Base-by-base conservation (phyloP, 2,113 vertebrate genomes). In the Triplophysa dalaica region DNA sequence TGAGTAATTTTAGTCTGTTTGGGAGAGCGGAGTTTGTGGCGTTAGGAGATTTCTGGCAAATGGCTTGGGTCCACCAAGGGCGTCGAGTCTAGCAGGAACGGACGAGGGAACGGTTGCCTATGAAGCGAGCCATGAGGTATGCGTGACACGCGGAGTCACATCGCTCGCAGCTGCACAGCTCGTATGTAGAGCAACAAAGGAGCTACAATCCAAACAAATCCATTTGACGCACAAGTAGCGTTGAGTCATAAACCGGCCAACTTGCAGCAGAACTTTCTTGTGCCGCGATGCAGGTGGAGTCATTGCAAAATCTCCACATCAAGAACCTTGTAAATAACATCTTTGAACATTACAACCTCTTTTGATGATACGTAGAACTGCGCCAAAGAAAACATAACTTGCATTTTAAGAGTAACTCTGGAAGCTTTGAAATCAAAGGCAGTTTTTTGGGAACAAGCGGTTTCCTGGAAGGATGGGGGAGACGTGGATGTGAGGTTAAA, bases 191-290 rank as follows among this genome's bases (percentile, higher is more conserved):
- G 54, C 19, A 58, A 58, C 19, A 58, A 58, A 58, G 54, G 65
- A 68, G 26, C 75, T 68, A 16, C 43, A 75, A 70, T 72, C 29
- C 61, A 79, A 75, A 79, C 41, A 83, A 83, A 73, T 29, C 67
- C 5, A 79, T 80, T 82, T 75, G 66, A 61, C 16, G 72, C 83
- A 50, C 41, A 64, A 64, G 77, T 61, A 79, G 70, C 21, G 16
- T 65, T 70, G 69, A 50, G 19, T 45, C 77, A 78, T 76, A 78
- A 84, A 84, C 70, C 68, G 70, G 60, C 65, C 77, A 79, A 72
- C 77, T 83, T 38, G 62, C 48, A 68, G 43, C 77, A 60, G 69
- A 79, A 75, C 58, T 38, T 65, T 54, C 56, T 62, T 41, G 65
- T 76, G 13, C 60, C 12, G 16, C 26, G 60, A 48, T 81, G 75